Evolutionary conservation across 2,797 vertebrate genomes (phyloP).

Genomic region (Gila robusta): DNA sequence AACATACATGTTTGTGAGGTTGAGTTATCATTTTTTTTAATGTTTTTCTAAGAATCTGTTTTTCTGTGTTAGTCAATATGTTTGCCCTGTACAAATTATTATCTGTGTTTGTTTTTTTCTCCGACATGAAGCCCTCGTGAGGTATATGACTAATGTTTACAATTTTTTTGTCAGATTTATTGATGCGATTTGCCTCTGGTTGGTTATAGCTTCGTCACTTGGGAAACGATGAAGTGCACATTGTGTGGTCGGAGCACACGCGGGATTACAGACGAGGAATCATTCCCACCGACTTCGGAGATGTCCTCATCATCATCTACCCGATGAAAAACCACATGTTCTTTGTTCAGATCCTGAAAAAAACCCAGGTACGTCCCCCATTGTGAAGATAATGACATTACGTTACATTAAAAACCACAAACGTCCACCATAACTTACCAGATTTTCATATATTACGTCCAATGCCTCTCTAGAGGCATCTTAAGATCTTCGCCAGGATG

Average conservation of each 20-base stretch:
- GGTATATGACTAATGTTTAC: slow-evolving; percentile 61
- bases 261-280: slow-evolving; percentile 96
- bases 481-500: slow-evolving; percentile 41
- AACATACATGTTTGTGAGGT: slow-evolving; percentile 47
- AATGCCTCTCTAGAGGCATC: slow-evolving; percentile 36
- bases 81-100: not conserved
- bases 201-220: slow-evolving; percentile 93
- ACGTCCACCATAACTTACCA: not conserved
- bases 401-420: slow-evolving; percentile 36
- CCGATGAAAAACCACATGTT: slow-evolving; percentile 98
- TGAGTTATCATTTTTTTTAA: not conserved
- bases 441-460: slow-evolving; percentile 29
- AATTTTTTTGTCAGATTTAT: slow-evolving; percentile 57
- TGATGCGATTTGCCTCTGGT: slow-evolving; percentile 57
- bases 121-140: not conserved
- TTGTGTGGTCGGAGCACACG: slow-evolving; percentile 98
- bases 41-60: not conserved
- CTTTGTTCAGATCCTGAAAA: slow-evolving; percentile 96
- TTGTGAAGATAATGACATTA: slow-evolving; percentile 47
- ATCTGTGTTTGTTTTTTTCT: not conserved
- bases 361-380: slow-evolving; percentile 86
- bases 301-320: slow-evolving; percentile 95
- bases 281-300: slow-evolving; percentile 97
- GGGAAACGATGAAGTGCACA: slow-evolving; percentile 98
- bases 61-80: not conserved